Percentiles rank a stretch among this genome's conserved stretches.
Conservation (phyloP, 1,140 invertebrate genomes). For the Heliothis subflexa region DNA sequence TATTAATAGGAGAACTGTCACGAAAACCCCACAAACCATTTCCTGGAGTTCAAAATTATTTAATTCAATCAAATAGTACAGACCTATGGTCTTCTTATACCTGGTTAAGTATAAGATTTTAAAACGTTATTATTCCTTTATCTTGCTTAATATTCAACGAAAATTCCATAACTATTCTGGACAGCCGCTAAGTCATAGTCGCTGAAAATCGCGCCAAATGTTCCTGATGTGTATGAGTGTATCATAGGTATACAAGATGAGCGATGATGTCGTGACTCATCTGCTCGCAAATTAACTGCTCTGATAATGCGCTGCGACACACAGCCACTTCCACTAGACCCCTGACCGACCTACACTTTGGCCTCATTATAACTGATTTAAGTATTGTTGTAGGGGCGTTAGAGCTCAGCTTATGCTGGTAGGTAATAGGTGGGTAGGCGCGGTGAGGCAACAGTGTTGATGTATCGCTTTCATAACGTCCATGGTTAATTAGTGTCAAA, state of each 20-base stretch:
- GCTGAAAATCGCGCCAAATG: conserved; percentile 59
- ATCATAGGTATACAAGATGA: conserved; percentile 72
- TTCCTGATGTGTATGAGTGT: conserved; percentile 64
- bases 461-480: conserved; percentile 74
- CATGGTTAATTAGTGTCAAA: conserved; percentile 76
- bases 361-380: conserved; percentile 28
- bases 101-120: no score
- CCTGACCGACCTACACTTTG: conserved; percentile 43
- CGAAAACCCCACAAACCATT: no score
- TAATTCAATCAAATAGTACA: no score
- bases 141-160: neutral
- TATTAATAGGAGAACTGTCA: no score
- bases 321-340: conserved; percentile 60
- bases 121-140: no score
- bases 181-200: conserved; percentile 21
- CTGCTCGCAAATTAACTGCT: conserved; percentile 80
- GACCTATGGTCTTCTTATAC: no score
- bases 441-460: conserved; percentile 66
- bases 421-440: conserved; percentile 59
- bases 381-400: conserved; percentile 32
- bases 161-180: neutral
- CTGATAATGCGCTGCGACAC: conserved; percentile 74
- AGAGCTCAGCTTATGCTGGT: conserved; percentile 53
- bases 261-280: conserved; percentile 78
- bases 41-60: no score